Percentiles rank a stretch among this genome's conserved stretches.
Conservation (phyloP, 2,888 invertebrate species). For the Chaitophorus viminalis region DNA sequence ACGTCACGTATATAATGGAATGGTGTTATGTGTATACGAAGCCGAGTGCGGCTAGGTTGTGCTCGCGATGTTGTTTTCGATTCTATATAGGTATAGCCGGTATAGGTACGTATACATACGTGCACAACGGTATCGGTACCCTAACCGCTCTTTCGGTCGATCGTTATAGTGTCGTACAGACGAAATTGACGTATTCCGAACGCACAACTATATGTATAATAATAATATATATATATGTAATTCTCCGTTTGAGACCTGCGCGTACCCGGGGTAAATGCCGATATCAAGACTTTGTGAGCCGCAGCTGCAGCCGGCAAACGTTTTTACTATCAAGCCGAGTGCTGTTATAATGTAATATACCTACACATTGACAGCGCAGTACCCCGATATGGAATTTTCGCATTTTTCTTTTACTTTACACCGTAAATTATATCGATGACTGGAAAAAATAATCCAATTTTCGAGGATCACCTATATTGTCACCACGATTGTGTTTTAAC, state of each 20-base stretch:
- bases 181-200: background rate
- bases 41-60: background rate
- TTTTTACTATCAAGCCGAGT: background rate
- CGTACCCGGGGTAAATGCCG: background rate
- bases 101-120: too few relatives aligned
- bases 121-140: background rate
- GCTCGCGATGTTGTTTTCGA: background rate
- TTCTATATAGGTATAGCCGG: too few relatives aligned
- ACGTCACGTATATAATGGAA: slow-evolving; percentile 9
- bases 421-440: too few relatives aligned
- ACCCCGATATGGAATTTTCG: too few relatives aligned
- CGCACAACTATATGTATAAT: background rate
- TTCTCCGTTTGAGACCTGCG: background rate
- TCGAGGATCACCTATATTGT: too few relatives aligned
- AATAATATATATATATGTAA: too few relatives aligned
- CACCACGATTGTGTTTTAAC: too few relatives aligned
- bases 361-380: too few relatives aligned
- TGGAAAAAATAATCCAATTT: too few relatives aligned
- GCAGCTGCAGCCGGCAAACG: background rate
- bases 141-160: background rate
- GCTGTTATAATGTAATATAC: too few relatives aligned
- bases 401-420: too few relatives aligned
- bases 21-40: background rate
- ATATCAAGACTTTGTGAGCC: background rate
- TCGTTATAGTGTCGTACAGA: background rate